Conservation (phyloP, 1,140 invertebrate species). For the Brachystomella parvula region DNA sequence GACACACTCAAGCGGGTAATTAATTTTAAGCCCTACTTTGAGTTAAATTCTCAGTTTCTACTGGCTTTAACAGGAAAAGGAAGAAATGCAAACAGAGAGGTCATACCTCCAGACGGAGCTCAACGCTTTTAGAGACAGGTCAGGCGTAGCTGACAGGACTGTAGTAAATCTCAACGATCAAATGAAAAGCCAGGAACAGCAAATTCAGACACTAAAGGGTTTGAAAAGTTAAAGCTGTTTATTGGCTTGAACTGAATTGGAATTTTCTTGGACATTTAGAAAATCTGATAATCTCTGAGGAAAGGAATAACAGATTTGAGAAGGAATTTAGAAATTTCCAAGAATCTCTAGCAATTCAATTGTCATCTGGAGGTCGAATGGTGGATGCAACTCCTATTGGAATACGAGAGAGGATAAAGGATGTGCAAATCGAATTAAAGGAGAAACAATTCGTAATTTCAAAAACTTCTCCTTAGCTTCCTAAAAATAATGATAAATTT, state of each 20-base stretch:
- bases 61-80: slow-evolving; percentile 29
- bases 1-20: slow-evolving; percentile 54
- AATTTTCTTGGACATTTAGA: slow-evolving; percentile 16
- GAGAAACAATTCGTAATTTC: slow-evolving; percentile 57
- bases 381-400: slow-evolving; percentile 64
- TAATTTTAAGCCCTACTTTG: background rate
- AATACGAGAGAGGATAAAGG: slow-evolving; percentile 66
- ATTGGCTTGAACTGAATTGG: slow-evolving; percentile 4
- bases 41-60: background rate
- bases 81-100: slow-evolving; percentile 33
- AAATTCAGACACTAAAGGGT: slow-evolving; percentile 32
- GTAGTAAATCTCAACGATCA: slow-evolving; percentile 32
- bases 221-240: slow-evolving; percentile 15
- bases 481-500: slow-evolving; percentile 35
- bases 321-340: slow-evolving; percentile 61
- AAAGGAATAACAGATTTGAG: slow-evolving; percentile 42
- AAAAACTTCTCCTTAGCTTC: background rate
- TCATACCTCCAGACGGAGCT: slow-evolving; percentile 34
- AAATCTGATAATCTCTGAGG: slow-evolving; percentile 25
- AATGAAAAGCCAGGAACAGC: slow-evolving; percentile 29
- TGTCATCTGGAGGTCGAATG: slow-evolving; percentile 59
- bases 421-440: slow-evolving; percentile 64
- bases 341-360: slow-evolving; percentile 57
- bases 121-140: slow-evolving; percentile 27
- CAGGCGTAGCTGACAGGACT: slow-evolving; percentile 27